A percentile compares a stretch with the other conserved stretches of the same genome.
Conservation (phyloP, 2,888 invertebrate species). For the Trichopria drosophilae region DNA sequence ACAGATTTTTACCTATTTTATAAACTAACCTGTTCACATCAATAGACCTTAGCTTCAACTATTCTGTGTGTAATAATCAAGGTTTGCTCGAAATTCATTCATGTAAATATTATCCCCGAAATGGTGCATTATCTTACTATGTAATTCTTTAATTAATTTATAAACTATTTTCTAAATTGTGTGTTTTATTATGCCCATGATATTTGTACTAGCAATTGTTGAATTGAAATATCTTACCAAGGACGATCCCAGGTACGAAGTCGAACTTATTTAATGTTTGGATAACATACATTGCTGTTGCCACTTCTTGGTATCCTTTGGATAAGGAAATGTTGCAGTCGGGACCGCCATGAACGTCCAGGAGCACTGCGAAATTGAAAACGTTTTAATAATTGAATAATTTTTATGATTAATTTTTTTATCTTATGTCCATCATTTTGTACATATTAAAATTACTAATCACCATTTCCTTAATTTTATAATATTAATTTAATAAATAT, state of each 20-base stretch:
- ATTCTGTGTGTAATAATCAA: too few relatives aligned
- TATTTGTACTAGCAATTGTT: too few relatives aligned
- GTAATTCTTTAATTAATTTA: too few relatives aligned
- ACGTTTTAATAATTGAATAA: background rate
- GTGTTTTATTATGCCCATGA: background rate
- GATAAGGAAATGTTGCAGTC: slow-evolving; percentile 54
- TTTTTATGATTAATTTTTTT: background rate
- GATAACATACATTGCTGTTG: slow-evolving; percentile 55
- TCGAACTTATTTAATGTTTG: slow-evolving; percentile 54
- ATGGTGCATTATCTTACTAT: too few relatives aligned
- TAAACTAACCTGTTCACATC: too few relatives aligned
- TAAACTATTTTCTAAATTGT: too few relatives aligned
- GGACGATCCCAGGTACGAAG: slow-evolving; percentile 53
- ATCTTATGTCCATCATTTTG: background rate
- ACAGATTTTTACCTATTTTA: too few relatives aligned
- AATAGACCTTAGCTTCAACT: too few relatives aligned
- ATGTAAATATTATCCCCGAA: too few relatives aligned
- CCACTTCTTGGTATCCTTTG: slow-evolving; percentile 54
- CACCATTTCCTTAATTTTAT: background rate
- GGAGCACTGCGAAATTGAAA: slow-evolving; percentile 47
- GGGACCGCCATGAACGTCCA: slow-evolving; percentile 55
- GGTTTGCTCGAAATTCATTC: too few relatives aligned
- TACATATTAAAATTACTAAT: background rate
- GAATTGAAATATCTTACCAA: slow-evolving; percentile 48
- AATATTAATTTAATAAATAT: background rate